These are phyloP conservation scores for Epistrophella euchroma DNA, from an alignment of 2,888 invertebrate genomes.

Conservation along the genomic window DNA sequence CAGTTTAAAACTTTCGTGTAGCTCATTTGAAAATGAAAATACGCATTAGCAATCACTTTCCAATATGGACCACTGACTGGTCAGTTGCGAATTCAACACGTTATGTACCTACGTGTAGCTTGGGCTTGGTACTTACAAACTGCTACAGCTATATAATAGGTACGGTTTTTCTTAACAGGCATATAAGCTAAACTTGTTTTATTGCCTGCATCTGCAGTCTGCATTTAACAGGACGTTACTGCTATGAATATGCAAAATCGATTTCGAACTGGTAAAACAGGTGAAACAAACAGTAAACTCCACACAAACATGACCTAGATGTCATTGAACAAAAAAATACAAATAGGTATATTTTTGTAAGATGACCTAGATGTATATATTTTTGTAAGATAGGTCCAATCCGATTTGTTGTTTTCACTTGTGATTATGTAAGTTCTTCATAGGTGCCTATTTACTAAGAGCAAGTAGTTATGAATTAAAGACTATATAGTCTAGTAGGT, in stretches of 20 bases:
- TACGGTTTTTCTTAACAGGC: not conserved
- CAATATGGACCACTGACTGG: slow-evolving; percentile 7
- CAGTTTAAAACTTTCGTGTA: not conserved
- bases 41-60: slow-evolving; percentile 10
- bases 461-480: too few relatives aligned
- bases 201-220: slow-evolving; percentile 6
- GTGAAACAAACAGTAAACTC: not conserved
- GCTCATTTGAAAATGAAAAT: not conserved
- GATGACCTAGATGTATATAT: too few relatives aligned
- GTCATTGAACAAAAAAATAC: not conserved
- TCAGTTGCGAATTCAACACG: not conserved
- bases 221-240: slow-evolving; percentile 8
- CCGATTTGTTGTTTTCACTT: not conserved
- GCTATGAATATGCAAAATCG: not conserved
- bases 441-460: too few relatives aligned
- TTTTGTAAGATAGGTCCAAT: not conserved
- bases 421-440: too few relatives aligned
- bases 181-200: slow-evolving; percentile 1
- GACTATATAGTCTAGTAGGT: too few relatives aligned
- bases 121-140: too few relatives aligned
- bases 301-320: slow-evolving; percentile 10
- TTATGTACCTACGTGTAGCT: not conserved
- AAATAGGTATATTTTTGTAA: not conserved
- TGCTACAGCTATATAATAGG: not conserved
- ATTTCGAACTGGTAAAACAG: slow-evolving; percentile 13